Evolutionary conservation across 2,113 vertebrate species (phyloP), one percentile per base, ranked within the genome.

Genomic region (Monopterus albus): DNA sequence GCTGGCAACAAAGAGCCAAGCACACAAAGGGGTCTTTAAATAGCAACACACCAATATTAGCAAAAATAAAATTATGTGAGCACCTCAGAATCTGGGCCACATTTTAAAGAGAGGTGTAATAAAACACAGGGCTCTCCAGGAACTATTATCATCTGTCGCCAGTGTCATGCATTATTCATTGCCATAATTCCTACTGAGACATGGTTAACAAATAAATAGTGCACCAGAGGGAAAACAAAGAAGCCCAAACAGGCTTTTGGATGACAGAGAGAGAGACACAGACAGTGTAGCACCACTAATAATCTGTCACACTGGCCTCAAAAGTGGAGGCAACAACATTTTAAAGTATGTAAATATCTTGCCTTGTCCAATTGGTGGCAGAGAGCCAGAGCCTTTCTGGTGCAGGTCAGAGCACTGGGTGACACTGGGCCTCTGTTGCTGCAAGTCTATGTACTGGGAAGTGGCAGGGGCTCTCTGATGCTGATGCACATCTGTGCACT

Each of bases 401-500:
- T 86, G 88, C 63, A 78, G 74, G 42, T 92, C 89, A 9, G 84
- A 78, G 69, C 82, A 82, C 70, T 82, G 88, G 61, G 58, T 15
- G 46, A 79, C 62, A 64, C 79, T 47, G 72, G 87, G 36, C 72
- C 61, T 84, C 57, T 87, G 90, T 28, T 83, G 88, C 72, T 87
- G 87, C 13, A 82, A n/a, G 39, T 92, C 93, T 7, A 74, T 6
- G 50, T 72, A 81, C 40, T 87, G 89, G 52, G 84, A 65, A 1
- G 71, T 14, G 12, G 38, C 43, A 0, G 79, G 1, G 6, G 72
- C 40, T 79, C 72, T 87, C 29, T 87, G 89, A 40, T 94, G 92
- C 86, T 91, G 93, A 73, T 94, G 93, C 85, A 92, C 75, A 79
- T 94, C 90, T n/a, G 93, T 93, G 81, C 93, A 94, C 73, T 91